phyloP scores from a whole-genome alignment of 2,797 vertebrate species.

The Mormyrus hasselquistii region DNA sequence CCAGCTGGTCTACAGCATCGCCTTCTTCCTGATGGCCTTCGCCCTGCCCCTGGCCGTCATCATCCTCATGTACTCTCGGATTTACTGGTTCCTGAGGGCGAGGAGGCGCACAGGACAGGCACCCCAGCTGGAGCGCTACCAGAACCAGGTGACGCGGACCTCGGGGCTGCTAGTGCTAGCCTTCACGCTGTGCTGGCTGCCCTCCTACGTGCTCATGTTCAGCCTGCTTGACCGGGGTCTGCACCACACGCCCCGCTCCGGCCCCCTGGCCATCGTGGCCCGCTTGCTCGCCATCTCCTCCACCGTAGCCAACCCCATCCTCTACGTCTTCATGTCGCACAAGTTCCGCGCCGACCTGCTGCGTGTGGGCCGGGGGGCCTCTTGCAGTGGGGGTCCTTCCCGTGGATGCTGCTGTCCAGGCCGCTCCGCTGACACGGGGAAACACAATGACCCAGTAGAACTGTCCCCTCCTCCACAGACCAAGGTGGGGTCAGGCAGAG shows the following conservation, averaged over 20 bases:
- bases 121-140: conserved; percentile 62
- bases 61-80: conserved; percentile 61
- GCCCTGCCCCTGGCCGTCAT: conserved; percentile 60
- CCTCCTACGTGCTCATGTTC: conserved; percentile 68
- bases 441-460: conserved; percentile 40
- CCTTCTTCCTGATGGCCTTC: conserved; percentile 63
- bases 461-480: conserved; percentile 43
- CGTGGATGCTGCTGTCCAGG: conserved; percentile 37
- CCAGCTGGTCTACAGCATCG: conserved; percentile 60
- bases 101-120: conserved; percentile 41
- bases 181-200: conserved; percentile 69
- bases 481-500: neutral
- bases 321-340: conserved; percentile 64
- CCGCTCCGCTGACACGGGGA: conserved; percentile 24
- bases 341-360: conserved; percentile 62
- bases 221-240: conserved; percentile 43
- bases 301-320: conserved; percentile 60
- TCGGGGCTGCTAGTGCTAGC: conserved; percentile 63
- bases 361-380: conserved; percentile 36
- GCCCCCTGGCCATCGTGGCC: conserved; percentile 45
- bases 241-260: conserved; percentile 22
- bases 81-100: conserved; percentile 60
- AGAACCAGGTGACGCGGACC: conserved; percentile 65
- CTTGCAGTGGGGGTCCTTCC: conserved; percentile 39
- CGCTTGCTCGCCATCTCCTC: conserved; percentile 60